Percentiles rank a stretch among this genome's conserved stretches.
These are phyloP conservation scores for Diaprepes abbreviatus DNA, from an alignment of 2,888 invertebrate species.

Conservation along the genomic window DNA sequence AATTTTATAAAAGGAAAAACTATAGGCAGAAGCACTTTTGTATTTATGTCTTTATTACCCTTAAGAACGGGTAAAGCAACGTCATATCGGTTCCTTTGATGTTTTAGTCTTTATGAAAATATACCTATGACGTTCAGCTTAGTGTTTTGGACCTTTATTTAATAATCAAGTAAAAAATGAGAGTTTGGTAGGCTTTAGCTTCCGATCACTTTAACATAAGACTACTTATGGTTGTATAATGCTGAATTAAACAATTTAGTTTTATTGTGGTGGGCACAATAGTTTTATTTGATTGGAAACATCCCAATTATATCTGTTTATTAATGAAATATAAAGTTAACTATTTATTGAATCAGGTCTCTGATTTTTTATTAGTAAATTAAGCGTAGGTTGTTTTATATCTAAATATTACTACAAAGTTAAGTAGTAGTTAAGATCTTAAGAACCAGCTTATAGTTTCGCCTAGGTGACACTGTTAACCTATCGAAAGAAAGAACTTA, in stretches of 20 bases:
- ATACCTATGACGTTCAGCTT: background rate
- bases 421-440: too few species aligned
- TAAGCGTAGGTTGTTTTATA: too few species aligned
- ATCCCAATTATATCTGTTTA: conserved; percentile 16
- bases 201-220: background rate
- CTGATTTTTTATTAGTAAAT: background rate
- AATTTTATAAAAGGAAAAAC: conserved; percentile 31
- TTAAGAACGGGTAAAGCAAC: conserved; percentile 47
- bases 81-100: conserved; percentile 51
- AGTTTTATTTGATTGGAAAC: background rate
- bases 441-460: too few species aligned
- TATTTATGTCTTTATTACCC: conserved; percentile 65
- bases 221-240: background rate
- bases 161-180: too few species aligned
- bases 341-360: background rate
- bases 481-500: too few species aligned
- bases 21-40: conserved; percentile 62
- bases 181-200: background rate
- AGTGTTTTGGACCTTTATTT: background rate
- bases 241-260: conserved; percentile 10
- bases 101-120: conserved; percentile 43
- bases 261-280: conserved; percentile 1
- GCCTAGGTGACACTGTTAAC: too few species aligned
- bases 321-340: conserved; percentile 11
- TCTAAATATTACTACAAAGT: too few species aligned